Conservation (phyloP, 2,113 vertebrate genomes). For the Tenebrosternarchus preto region DNA sequence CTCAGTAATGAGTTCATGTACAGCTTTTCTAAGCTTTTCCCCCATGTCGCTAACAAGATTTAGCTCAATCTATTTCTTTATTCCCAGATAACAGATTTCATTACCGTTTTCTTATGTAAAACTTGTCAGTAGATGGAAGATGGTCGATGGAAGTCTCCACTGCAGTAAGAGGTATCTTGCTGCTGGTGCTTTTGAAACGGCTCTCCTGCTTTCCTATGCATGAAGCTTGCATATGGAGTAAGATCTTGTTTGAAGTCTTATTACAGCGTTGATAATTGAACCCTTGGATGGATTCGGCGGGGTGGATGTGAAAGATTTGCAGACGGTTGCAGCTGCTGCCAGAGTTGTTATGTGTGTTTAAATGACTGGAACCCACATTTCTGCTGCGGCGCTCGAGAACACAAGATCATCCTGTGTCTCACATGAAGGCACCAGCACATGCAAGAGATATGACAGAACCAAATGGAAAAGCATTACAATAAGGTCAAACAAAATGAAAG, state of each 20-base stretch:
- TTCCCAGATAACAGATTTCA: conserved; percentile 15
- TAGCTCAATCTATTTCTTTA: conserved; percentile 22
- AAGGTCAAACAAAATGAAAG: not conserved
- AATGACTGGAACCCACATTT: no score
- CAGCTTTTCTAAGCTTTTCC: conserved; percentile 23
- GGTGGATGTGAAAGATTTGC: not conserved
- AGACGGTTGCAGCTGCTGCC: not conserved
- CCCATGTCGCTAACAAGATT: conserved; percentile 25
- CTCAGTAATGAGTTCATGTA: conserved; percentile 45
- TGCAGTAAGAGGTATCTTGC: not conserved
- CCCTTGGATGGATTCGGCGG: not conserved
- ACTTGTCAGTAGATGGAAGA: conserved; percentile 8
- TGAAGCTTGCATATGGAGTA: not conserved
- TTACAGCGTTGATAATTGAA: conserved; percentile 14
- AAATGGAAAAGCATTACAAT: no score
- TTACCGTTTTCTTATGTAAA: conserved; percentile 7
- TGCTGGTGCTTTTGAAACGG: not conserved
- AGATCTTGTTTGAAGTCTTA: not conserved
- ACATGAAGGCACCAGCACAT: no score
- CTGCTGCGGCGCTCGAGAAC: no score
- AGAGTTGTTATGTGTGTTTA: no score
- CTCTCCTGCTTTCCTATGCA: not conserved
- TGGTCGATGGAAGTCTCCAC: not conserved
- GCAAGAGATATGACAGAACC: no score
- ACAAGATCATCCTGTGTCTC: no score